Evolutionary conservation across 2,797 vertebrate genomes (phyloP).

Genomic region (Melanotaenia maccullochi): DNA sequence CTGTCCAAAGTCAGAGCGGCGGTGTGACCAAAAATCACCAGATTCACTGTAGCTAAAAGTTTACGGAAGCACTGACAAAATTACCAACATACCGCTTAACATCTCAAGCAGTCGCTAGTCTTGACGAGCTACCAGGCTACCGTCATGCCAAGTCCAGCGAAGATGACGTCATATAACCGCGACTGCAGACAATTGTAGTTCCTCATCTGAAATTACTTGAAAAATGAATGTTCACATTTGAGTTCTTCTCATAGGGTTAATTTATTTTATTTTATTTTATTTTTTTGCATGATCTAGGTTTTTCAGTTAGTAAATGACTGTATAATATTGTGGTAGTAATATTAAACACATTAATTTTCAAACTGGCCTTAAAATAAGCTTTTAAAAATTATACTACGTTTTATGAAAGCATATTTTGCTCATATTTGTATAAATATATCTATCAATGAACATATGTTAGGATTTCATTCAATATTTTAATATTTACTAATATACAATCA

Average conservation of each 20-base stretch:
- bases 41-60: no score
- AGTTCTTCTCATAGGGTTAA: background rate
- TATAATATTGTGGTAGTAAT: background rate
- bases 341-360: background rate
- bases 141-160: conserved; percentile 1
- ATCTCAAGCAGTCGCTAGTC: background rate
- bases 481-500: background rate
- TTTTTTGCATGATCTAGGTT: background rate
- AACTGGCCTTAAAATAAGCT: no score
- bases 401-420: background rate
- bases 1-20: background rate
- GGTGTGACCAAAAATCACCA: accelerated
- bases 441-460: background rate
- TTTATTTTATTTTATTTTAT: background rate
- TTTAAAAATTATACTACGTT: background rate
- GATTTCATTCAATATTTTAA: background rate
- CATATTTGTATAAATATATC: background rate
- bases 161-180: conserved; percentile 48
- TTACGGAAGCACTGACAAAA: background rate
- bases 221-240: background rate
- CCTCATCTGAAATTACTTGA: background rate
- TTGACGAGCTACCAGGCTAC: conserved; percentile 6
- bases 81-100: background rate
- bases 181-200: conserved; percentile 65
- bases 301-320: background rate